Conservation (phyloP, 2,797 vertebrate species). For the Danio jaintianensis region DNA sequence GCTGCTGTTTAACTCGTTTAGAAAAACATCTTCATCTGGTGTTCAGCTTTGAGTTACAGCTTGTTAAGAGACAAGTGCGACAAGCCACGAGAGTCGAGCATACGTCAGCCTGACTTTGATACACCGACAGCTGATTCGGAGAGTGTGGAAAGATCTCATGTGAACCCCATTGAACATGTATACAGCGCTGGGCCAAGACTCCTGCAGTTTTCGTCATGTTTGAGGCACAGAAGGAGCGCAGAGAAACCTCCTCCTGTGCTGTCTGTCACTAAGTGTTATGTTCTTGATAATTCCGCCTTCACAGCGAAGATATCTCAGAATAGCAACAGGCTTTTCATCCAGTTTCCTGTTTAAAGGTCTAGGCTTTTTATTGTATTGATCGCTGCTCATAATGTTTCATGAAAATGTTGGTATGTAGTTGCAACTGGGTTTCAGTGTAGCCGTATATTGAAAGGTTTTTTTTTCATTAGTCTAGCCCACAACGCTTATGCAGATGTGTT, state of each 20-base stretch:
- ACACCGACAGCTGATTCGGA: conserved; percentile 65
- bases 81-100: conserved; percentile 69
- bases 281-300: conserved; percentile 35
- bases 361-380: conserved; percentile 43
- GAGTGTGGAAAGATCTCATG: conserved; percentile 66
- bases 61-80: conserved; percentile 51
- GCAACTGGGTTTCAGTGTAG: background rate
- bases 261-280: conserved; percentile 45
- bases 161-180: conserved; percentile 63
- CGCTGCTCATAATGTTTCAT: conserved; percentile 9
- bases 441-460: background rate
- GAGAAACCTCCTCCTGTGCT: conserved; percentile 42
- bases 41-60: conserved; percentile 38
- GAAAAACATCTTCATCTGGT: conserved; percentile 31
- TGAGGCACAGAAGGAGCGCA: background rate
- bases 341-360: conserved; percentile 45
- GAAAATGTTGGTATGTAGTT: conserved; percentile 21
- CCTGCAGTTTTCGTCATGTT: conserved; percentile 41
- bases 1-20: conserved; percentile 31
- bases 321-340: conserved; percentile 40
- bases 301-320: conserved; percentile 38
- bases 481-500: conserved; percentile 29
- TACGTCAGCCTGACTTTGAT: conserved; percentile 72
- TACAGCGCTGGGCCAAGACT: conserved; percentile 22
- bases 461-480: background rate